phyloP scores from a whole-genome alignment of 2,888 invertebrate genomes.

The Erynnis tages region DNA sequence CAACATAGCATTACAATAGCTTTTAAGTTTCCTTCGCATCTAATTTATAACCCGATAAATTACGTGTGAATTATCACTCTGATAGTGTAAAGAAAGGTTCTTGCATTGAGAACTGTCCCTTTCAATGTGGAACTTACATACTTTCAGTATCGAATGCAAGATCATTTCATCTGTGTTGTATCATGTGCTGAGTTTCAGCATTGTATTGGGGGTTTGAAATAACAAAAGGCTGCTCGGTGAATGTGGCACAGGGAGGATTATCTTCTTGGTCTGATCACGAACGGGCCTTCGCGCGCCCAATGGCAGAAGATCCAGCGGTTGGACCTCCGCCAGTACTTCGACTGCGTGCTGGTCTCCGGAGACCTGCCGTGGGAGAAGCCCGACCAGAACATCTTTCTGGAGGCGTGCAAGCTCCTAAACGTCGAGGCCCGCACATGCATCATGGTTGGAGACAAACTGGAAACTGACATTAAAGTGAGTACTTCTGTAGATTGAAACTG shows the following conservation, averaged over 20 bases:
- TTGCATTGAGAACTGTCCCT: constrained; percentile 46
- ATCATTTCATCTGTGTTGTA: constrained; percentile 59
- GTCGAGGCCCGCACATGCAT: constrained; percentile 89
- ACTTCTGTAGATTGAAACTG: too few relatives aligned
- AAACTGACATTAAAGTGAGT: constrained; percentile 89
- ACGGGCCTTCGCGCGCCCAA: constrained; percentile 92
- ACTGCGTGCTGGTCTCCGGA: constrained; percentile 90
- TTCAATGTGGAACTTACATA: constrained; percentile 1
- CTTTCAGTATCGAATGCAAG: constrained; percentile 51
- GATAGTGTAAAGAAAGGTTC: constrained; percentile 48
- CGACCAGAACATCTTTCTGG: constrained; percentile 89
- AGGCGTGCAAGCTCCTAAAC: constrained; percentile 88
- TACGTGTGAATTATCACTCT: constrained; percentile 52
- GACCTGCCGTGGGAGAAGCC: constrained; percentile 95
- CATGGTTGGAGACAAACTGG: constrained; percentile 94
- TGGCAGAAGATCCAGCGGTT: constrained; percentile 93
- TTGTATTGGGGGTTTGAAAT: constrained; percentile 52
- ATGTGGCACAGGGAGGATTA: constrained; percentile 85
- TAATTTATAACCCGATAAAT: constrained; percentile 61
- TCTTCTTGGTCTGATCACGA: constrained; percentile 90
- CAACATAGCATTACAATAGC: constrained; percentile 62
- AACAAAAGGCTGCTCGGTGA: constrained; percentile 72
- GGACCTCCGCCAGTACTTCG: constrained; percentile 87
- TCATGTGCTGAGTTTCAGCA: constrained; percentile 74
- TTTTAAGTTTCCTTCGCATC: constrained; percentile 57